A percentile compares a stretch with the other conserved stretches of the same genome.
These are phyloP conservation scores for Grammomys surdaster DNA, from an alignment of 2,113 vertebrate species.

Conservation along the genomic window DNA sequence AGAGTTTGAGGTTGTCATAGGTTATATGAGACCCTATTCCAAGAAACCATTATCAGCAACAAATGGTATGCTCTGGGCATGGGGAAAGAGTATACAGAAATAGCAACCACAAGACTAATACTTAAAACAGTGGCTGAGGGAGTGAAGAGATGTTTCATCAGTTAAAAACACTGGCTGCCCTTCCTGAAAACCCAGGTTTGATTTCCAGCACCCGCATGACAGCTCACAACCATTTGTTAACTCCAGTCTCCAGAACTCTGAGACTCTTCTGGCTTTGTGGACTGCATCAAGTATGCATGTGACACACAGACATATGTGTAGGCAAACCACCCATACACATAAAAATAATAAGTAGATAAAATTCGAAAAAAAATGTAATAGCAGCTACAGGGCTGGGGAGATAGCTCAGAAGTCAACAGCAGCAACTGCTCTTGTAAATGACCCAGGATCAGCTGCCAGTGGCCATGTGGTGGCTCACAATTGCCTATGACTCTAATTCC, in stretches of 20 bases:
- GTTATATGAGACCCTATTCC: neutral
- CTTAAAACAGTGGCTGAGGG: neutral
- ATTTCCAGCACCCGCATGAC: neutral
- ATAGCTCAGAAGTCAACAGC: neutral
- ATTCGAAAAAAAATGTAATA: neutral
- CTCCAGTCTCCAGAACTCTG: neutral
- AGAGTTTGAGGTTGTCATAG: neutral
- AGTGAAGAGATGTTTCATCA: neutral
- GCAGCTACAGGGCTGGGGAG: neutral
- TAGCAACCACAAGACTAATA: neutral
- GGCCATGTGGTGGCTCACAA: neutral
- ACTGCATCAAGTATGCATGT: neutral
- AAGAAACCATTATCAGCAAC: neutral
- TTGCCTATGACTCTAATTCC: neutral
- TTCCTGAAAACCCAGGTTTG: neutral
- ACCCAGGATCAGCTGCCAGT: neutral
- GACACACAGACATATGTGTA: neutral
- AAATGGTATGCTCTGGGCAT: neutral
- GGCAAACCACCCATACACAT: neutral
- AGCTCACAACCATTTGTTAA: neutral
- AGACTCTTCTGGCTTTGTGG: neutral
- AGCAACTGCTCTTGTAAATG: neutral
- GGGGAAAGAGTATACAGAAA: neutral
- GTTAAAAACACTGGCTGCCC: neutral
- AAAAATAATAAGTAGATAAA: neutral